Evolutionary conservation across 2,797 vertebrate species (phyloP), one percentile per base, ranked within the genome.

Genomic region (Bovichtus variegatus): DNA sequence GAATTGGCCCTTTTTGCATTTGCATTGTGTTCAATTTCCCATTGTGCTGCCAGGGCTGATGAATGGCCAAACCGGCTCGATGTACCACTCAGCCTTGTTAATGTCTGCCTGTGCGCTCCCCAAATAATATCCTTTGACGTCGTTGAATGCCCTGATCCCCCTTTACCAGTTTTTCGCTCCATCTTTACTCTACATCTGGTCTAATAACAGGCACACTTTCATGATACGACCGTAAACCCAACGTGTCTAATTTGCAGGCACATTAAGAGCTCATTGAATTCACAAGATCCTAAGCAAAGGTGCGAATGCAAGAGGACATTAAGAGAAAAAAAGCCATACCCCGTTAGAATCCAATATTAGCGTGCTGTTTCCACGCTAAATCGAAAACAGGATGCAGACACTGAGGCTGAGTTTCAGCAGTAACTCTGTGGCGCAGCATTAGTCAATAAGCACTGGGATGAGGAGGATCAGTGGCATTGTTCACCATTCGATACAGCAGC

Each of bases 11-110:
- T 60, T 67, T n/a, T 60, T 71, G 78, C 81, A 84, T 92, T 85
- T 87, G 86, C 84, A 89, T 89, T 93, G 87, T 89, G 72, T 88
- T 89, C 73, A 72, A 50, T 88, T 63, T 74, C 62, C 63, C 72
- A 89, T 90, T 91, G 86, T 90, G 77, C 89, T 87, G 76, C 87
- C 61, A 55, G 44, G 18, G 19, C 79, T 88, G 84, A 90, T 87
- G 79, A 87, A 89, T 80, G 81, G 74, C 64, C 80, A 74, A 44
- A 69, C 59, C 21, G 21, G 55, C 67, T 72, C 10, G 0, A 57
- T 79, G 60, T 58, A 75, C 65, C 55, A 50, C 78, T 75, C 74
- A 57, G 68, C 47, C 74, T 76, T 29, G 63, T 76, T 74, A 43
- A 41, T 43, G 40, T 82, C 66, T 63, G 63, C 49, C 55, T 3